Evolutionary conservation across 2,113 vertebrate genomes (phyloP), one percentile per base, ranked within the genome.

Genomic region (Corythornis cristatus): DNA sequence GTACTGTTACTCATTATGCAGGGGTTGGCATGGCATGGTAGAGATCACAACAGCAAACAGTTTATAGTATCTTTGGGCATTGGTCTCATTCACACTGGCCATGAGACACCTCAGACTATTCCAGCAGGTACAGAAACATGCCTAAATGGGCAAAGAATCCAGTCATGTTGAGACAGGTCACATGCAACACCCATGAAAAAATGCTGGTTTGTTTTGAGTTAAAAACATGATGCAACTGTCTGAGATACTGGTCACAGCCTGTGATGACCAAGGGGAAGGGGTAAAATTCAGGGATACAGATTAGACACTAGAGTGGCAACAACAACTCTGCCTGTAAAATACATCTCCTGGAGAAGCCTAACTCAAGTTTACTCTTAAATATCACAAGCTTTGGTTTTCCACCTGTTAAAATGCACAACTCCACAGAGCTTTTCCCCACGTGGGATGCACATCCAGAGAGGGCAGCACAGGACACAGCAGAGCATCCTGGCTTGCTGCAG

Each of bases 401-500:
- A 8, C 12, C 60, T 4, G 9, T 13, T 35, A 31, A 42, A 31
- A 80, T 0, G 15, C 16, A 8, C 11, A n/a, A 8, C 19, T 12
- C 31, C 0, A 1, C 11, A 10, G 26, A 23, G 18, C 14, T 13
- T 12, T 61, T 5, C 4, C 19, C 8, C 3, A 5, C n/a, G 15
- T 2, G 1, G 7, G 48, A 60, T 11, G 4, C 17, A 29, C 23
- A 15, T 3, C 19, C 6, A 8, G 5, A 72, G 28, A 10, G 2
- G 35, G 37, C 50, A 51, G 70, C 46, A 2, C 5, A 5, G 46
- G 33, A n/a, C 60, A 43, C 25, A 5, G 12, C 0, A 9, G 9
- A 45, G 25, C 3, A 7, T 3, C 46, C 2, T 2, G 18, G 70
- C 12, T 19, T 28, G 5, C 37, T 2, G 8, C 29, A 40, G 26